Evolutionary conservation across 2,113 vertebrate genomes (phyloP), one percentile per base, ranked within the genome.

Genomic region (Steatornis caripensis): DNA sequence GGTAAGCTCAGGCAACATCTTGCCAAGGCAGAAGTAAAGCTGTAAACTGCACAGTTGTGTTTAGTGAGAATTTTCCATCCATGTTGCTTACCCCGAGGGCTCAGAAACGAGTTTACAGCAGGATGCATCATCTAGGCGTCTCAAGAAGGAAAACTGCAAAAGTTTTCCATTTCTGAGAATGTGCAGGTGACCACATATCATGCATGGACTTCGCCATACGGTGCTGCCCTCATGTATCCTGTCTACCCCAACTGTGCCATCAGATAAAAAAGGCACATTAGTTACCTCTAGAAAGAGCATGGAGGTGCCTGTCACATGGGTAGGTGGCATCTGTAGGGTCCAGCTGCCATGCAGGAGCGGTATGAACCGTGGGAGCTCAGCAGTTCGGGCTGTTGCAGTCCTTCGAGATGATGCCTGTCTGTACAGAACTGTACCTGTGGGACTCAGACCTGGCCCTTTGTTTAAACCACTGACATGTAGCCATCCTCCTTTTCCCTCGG

Each of bases 161-260:
- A 27, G 30, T 29, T 64, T 20, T 24, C 34, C 0, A 1, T 84
- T 84, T 84, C 51, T 54, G 36, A 48, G 34, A 64, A 64, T 0
- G 8, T 45, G 22, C 36, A 53, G 45, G 17, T 70, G 64, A 54
- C 58, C 19, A 15, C 11, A 12, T 39, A 17, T 5, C 13, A 23
- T 6, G 8, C 16, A 32, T 2, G 37, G 34, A 27, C 58, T 64
- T 61, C 15, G 5, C 11, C 69, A 14, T 12, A 22, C 1, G 0
- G 10, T 61, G n/a, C 23, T 87, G 22, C 24, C 14, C 5, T 81
- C 23, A 11, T 5, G 8, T 20, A 55, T 18, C 32, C 39, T 15
- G 22, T 14, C 23, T 58, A 37, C 5, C 3, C 70, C 36, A 37
- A 17, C 32, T 1, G 2, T 65, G 23, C 30, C 27, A 29, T 53